phyloP scores from a whole-genome alignment of 1,140 invertebrate species.

The Apis dorsata region DNA sequence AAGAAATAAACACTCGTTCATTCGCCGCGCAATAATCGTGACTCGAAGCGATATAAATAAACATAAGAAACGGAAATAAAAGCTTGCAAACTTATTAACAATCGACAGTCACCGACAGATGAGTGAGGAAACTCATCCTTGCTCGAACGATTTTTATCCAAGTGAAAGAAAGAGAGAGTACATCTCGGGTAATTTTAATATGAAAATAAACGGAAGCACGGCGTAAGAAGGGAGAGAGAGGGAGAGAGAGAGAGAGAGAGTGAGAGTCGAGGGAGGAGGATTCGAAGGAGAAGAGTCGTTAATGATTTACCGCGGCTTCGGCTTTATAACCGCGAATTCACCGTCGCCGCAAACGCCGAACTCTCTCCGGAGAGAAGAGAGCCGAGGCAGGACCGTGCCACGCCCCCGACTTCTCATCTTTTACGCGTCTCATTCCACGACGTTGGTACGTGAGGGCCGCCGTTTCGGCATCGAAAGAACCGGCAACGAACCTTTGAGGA shows the following conservation, averaged over 20 bases:
- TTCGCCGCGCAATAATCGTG: too few species aligned
- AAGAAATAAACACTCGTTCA: too few species aligned
- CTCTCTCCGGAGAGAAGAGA: slow-evolving; percentile 28
- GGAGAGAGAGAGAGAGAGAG: slow-evolving; percentile 4
- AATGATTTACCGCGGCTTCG: slow-evolving; percentile 71
- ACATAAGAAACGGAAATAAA: too few species aligned
- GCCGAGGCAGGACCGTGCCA: slow-evolving; percentile 55
- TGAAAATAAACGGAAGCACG: slow-evolving; percentile 52
- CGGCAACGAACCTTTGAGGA: slow-evolving; percentile 33
- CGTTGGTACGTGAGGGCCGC: slow-evolving; percentile 51
- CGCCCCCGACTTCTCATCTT: slow-evolving; percentile 72
- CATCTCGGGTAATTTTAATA: slow-evolving; percentile 55
- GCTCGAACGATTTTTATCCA: slow-evolving; percentile 30
- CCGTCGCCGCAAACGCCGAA: slow-evolving; percentile 55
- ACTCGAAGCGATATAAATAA: too few species aligned
- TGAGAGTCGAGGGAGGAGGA: slow-evolving; percentile 22
- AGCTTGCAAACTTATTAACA: slow-evolving; percentile 22
- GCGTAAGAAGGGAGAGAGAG: slow-evolving; percentile 13
- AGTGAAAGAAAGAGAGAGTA: background rate
- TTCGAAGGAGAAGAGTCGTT: slow-evolving; percentile 37
- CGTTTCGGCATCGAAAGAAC: slow-evolving; percentile 42
- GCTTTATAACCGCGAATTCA: slow-evolving; percentile 66
- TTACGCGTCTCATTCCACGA: slow-evolving; percentile 71
- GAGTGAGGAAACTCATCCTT: background rate
- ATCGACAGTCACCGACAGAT: background rate